A percentile compares a stretch with the other conserved stretches of the same genome.
Conservation (phyloP, 2,797 vertebrate genomes). For the Coregonus sp. region DNA sequence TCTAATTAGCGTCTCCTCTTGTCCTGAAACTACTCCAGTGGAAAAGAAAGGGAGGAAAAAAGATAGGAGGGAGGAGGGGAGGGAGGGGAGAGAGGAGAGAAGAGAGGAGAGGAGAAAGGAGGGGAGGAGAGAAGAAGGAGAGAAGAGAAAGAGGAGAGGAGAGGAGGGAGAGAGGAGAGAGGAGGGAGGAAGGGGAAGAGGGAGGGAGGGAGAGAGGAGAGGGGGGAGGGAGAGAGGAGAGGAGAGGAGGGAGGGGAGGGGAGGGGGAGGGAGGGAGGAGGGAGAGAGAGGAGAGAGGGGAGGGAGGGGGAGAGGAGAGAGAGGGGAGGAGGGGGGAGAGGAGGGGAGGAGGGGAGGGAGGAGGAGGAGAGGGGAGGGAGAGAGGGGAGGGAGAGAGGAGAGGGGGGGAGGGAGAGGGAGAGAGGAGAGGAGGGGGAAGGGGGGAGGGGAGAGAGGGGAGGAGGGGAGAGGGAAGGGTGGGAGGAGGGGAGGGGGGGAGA, state of each 20-base stretch:
- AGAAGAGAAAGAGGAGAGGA: slow-evolving; percentile 16
- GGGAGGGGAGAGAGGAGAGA: slow-evolving; percentile 3
- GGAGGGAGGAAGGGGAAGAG: rapidly evolving
- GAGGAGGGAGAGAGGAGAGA: slow-evolving; percentile 10
- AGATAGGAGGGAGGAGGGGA: slow-evolving; percentile 36
- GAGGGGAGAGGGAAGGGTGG: too few species aligned
- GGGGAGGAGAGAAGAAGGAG: neutral
- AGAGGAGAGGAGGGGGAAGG: too few species aligned
- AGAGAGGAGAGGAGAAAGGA: rapidly evolving
- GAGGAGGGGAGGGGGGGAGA: too few species aligned
- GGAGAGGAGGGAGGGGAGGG: slow-evolving; percentile 30
- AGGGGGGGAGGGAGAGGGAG: too few species aligned
- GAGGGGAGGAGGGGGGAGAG: too few species aligned
- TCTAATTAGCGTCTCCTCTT: slow-evolving; percentile 79
- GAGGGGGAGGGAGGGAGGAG: slow-evolving; percentile 48
- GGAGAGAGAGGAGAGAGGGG: neutral
- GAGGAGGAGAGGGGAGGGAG: too few species aligned
- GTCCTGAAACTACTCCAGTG: slow-evolving; percentile 73
- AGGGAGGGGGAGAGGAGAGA: too few species aligned
- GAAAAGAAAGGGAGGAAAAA: slow-evolving; percentile 61
- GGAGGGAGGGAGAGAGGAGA: neutral
- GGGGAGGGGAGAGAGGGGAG: too few species aligned
- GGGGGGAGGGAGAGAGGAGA: neutral
- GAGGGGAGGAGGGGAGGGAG: too few species aligned
- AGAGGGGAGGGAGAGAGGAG: too few species aligned